Base-by-base conservation (phyloP, 2,888 invertebrate species). In the Scaptomyza tumidula region DNA sequence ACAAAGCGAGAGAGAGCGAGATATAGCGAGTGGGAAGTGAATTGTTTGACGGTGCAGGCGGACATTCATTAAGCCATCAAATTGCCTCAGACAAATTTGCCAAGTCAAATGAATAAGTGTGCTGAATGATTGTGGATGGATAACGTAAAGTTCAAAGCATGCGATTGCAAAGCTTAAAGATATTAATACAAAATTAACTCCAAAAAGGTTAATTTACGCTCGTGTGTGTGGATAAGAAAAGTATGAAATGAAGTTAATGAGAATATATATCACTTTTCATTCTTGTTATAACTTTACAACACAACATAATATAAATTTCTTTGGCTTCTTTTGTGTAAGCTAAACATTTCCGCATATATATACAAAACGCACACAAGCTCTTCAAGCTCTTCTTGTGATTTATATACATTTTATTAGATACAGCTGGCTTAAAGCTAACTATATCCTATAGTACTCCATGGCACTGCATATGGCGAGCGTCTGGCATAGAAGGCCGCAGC, bases 1-100 rank as follows among this genome's bases (percentile, higher is more conserved):
- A n/a, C n/a, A 24, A 3, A 24, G 6, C n/a, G 7, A 7, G 2
- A 10, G 19, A 19, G 19, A 0, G 29, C 6, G 46, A 19, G 45
- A 14, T 52, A 27, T 3, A 29, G 29, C 9, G 29, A 29, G 29
- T 29, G 6, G 29, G n/a, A 48, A 24, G 54, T 52, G 48, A 78
- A 74, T 84, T 84, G 75, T 86, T 78, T 66, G 67, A 50, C 54
- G 61, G 60, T 65, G 41, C 50, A 70, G 82, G 78, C 87, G 87
- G 87, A 75, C 85, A 85, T 84, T 84, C 86, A 86, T 86, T 88
- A 89, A 82, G 88, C 77, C 89, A 88, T 89, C 86, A 86, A 83
- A 85, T 89, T 82, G 83, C 64, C 71, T 71, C 75, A 89, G 85
- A 86, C 85, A 86, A 86, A 86, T 88, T 88, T 75, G 69, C 46